Base-by-base conservation (phyloP, 2,113 vertebrate species). In the Chaetops frenatus region DNA sequence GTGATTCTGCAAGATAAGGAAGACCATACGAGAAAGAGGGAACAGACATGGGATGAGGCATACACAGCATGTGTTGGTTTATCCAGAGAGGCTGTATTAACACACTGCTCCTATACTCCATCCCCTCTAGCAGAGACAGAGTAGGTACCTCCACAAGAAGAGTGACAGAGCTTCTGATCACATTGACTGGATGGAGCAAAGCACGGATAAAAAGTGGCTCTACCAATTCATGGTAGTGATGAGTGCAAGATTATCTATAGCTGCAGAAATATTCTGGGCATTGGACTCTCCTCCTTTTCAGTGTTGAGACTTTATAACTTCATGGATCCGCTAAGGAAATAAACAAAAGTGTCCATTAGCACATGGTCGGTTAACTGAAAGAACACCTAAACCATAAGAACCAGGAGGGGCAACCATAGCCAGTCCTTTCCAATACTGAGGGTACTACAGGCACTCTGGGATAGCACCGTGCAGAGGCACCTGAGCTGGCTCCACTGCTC, bases 71-170 rank as follows among this genome's bases (percentile, higher is more conserved):
- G 15, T 29, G 38, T 16, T 51, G 0, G 3, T 72, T 38, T 76
- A 77, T n/a, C 58, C 76, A 66, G 19, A 73, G 5, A 57, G 38
- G 36, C 15, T 73, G 9, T 16, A 69, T 38, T 36, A 65, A 35
- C 36, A 65, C 0, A 0, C 10, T 56, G 23, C 48, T 38, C 27
- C 38, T 54, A 4, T 31, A 45, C 3, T 27, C 29, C 21, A 50
- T 16, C 7, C 29, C 15, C 33, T 58, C 44, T 33, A 17, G 35
- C 25, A 74, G 44, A 74, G 80, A 47, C 9, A 88, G 67, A 53
- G 12, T 17, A 42, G 17, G 19, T 14, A n/a, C 12, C 15, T 61
- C 70, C 40, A 61, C 40, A 72, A 51, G n/a, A 67, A 53, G 1
- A 67, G 53, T 14, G 45, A 69, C 54, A 65, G 13, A 70, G n/a